A percentile compares a stretch with the other conserved stretches of the same genome.
Conservation (phyloP, 2,888 invertebrate genomes). For the Odontocolon sp. region DNA sequence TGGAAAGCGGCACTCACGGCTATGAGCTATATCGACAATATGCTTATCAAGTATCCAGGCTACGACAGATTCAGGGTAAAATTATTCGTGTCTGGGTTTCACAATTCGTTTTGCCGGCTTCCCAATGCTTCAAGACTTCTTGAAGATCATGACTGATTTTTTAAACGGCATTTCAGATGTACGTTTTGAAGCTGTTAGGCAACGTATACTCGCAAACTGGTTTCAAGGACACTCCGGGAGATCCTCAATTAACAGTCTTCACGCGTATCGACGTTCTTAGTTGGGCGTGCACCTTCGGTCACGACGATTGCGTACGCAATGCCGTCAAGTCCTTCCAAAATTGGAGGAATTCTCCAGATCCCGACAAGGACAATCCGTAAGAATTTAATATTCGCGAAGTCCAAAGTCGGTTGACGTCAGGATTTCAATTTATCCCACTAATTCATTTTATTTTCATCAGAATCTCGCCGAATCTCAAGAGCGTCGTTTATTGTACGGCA, state of each 20-base stretch:
- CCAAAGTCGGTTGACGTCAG: neutral
- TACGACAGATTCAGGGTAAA: slow-evolving; percentile 86
- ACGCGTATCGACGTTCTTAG: slow-evolving; percentile 87
- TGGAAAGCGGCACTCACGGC: slow-evolving; percentile 92
- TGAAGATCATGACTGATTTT: slow-evolving; percentile 5
- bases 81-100: neutral
- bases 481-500: slow-evolving; percentile 93
- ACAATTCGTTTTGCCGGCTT: too few relatives aligned
- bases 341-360: slow-evolving; percentile 88
- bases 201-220: slow-evolving; percentile 87
- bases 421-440: neutral
- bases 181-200: slow-evolving; percentile 85
- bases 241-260: slow-evolving; percentile 87
- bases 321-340: slow-evolving; percentile 88
- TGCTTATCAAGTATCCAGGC: slow-evolving; percentile 88
- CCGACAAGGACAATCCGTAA: slow-evolving; percentile 89
- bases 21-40: slow-evolving; percentile 89
- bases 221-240: slow-evolving; percentile 85
- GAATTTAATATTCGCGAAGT: slow-evolving; percentile 69
- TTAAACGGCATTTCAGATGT: slow-evolving; percentile 83
- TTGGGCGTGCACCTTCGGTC: slow-evolving; percentile 89
- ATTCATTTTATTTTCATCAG: slow-evolving; percentile 82
- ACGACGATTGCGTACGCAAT: slow-evolving; percentile 88
- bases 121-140: too few relatives aligned
- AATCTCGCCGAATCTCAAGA: slow-evolving; percentile 91